Percentiles rank a stretch among this genome's conserved stretches.
Conservation (phyloP, 2,888 invertebrate genomes). For the Gasteruption jaculator region DNA sequence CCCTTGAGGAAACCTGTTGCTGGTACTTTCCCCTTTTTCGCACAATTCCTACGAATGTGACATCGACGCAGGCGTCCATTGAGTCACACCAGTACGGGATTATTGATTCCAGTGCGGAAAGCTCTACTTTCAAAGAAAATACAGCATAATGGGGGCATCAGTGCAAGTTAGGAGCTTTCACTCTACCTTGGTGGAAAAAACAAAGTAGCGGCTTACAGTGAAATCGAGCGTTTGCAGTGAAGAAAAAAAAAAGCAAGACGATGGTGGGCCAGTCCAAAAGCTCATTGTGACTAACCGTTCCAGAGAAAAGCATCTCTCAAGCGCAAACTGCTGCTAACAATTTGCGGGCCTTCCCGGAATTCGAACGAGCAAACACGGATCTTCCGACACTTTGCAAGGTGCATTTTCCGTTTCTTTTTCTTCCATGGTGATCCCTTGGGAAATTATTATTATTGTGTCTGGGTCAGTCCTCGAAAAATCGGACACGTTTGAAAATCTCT, state of each 20-base stretch:
- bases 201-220: slow-evolving; percentile 12
- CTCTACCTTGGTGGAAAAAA: slow-evolving; percentile 1
- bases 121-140: slow-evolving; percentile 16
- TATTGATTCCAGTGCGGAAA: slow-evolving; percentile 50
- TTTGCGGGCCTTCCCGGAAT: slow-evolving; percentile 36
- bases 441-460: too few relatives aligned
- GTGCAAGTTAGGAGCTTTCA: neutral
- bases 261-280: slow-evolving; percentile 35
- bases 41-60: too few relatives aligned
- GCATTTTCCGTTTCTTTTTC: too few relatives aligned
- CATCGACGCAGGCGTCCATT: slow-evolving; percentile 39
- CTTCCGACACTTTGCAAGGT: slow-evolving; percentile 50
- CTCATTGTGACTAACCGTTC: slow-evolving; percentile 42
- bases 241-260: slow-evolving; percentile 13
- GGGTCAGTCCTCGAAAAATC: too few relatives aligned
- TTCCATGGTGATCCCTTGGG: too few relatives aligned
- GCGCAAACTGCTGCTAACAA: slow-evolving; percentile 26
- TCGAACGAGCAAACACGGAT: slow-evolving; percentile 45
- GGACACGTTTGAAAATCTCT: too few relatives aligned
- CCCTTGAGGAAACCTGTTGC: too few relatives aligned
- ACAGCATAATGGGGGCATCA: slow-evolving; percentile 2
- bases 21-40: too few relatives aligned
- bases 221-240: slow-evolving; percentile 1
- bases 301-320: slow-evolving; percentile 30
- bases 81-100: slow-evolving; percentile 29